Conservation (phyloP, 2,797 vertebrate genomes). For the Gallinago solitaria region DNA sequence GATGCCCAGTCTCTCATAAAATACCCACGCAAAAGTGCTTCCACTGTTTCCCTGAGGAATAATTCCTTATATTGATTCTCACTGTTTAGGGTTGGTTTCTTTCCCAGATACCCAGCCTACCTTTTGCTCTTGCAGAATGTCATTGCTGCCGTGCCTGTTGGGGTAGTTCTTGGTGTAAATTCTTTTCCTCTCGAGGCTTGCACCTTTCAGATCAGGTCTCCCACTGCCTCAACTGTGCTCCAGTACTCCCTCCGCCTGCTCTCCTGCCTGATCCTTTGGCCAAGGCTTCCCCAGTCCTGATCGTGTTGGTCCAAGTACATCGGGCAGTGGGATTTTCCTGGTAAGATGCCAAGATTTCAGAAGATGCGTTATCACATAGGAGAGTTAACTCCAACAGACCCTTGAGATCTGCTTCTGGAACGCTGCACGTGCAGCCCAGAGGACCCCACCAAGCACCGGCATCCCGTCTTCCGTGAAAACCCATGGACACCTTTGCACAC, state of each 20-base stretch:
- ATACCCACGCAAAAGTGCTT: slow-evolving; percentile 37
- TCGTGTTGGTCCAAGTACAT: background rate
- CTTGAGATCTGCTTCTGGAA: background rate
- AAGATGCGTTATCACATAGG: background rate
- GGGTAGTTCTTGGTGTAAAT: background rate
- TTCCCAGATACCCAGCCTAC: background rate
- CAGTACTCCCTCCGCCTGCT: background rate
- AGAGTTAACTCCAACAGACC: background rate
- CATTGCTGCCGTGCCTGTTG: background rate
- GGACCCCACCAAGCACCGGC: fast-evolving
- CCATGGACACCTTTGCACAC: fast-evolving
- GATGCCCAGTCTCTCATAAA: slow-evolving; percentile 50
- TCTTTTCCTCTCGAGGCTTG: background rate
- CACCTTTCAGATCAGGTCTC: fast-evolving
- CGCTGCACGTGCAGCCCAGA: background rate
- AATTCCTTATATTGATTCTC: slow-evolving; percentile 20
- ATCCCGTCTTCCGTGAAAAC: fast-evolving
- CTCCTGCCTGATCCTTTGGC: background rate
- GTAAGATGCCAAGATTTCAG: background rate
- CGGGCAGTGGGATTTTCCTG: background rate
- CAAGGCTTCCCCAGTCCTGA: background rate
- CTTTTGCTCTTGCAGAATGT: background rate
- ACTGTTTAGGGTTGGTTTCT: background rate
- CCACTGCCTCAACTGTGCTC: background rate
- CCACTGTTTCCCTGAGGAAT: slow-evolving; percentile 33